Base-by-base conservation (phyloP, 2,888 invertebrate genomes). In the Augiades crinisus region DNA sequence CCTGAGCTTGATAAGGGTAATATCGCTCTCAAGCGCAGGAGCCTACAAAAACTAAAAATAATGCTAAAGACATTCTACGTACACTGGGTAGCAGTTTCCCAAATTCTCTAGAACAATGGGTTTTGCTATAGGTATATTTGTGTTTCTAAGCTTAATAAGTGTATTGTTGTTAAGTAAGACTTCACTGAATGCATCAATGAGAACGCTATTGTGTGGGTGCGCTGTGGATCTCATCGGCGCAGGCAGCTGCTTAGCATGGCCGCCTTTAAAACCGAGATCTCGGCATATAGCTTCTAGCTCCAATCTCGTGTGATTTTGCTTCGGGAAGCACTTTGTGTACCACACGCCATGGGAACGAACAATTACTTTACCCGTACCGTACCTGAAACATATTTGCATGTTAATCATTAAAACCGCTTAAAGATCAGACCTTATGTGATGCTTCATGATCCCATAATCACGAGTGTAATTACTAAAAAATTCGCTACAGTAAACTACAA, bases 311-410 rank as follows among this genome's bases (percentile, higher is more conserved):
- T 91, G 86, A 5, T 79, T 81, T 34, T 76, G 70, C 40, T 87
- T 87, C 8, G 91, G 73, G 60, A 92, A 94, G 66, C 95, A 95
- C 67, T 93, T 93, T 0, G 93, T 89, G 60, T 93, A 92, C 94
- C 95, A 94, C 5, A 94, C 81, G 8, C 95, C 95, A 57, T 92
- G 92, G 0, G 92, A 90, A 37, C 92, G 91, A 3, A 91, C 82
- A 43, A 93, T 85, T 0, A 95, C 91, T 80, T 94, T 93, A 0
- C 94, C 94, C 8, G 85, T 91, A n/a, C 92, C 91, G 7, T 78
- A 68, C 43, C 92, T 92, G 78, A 24, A 74, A 68, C 65, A 8
- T 0, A 10, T 27, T 27, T 10, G 1, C 10, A n/a, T 27, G 10
- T 0, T 27, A 19, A n/a, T n/a, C n/a, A n/a, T n/a, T n/a, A n/a